Base-by-base conservation (phyloP, 2,797 vertebrate genomes). In the Pitangus sulphuratus region DNA sequence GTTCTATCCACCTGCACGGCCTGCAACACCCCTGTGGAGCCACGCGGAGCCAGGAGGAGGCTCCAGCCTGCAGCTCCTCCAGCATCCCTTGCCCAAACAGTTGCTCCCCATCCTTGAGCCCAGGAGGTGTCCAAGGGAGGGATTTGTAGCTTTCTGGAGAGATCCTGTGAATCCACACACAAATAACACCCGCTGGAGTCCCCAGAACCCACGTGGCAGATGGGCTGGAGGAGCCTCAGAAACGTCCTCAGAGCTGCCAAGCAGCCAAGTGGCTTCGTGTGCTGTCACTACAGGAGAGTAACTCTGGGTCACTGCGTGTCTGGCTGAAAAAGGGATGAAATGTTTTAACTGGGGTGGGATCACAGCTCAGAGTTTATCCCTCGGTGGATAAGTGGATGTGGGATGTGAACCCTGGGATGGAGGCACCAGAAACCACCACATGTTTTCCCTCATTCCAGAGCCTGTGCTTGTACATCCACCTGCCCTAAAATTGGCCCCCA, bases 361-460 rank as follows among this genome's bases (percentile, higher is more conserved):
- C 28, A 9, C 53, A 75, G 31, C 82, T 85, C 28, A 0, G 1
- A 1, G 9, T 12, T 84, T 45, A 24, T 15, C 44, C 28, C 53
- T 25, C 26, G 20, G 13, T 1, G 3, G 22, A 20, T 31, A 45
- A 89, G 77, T 0, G 1, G 37, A 42, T 33, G 58, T n/a, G n/a
- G 65, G n/a, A 30, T 20, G n/a, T 35, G 76, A 35, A 30, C 6
- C 7, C 42, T 0, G 2, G 11, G 30, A 19, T 64, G 68, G 33
- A 35, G 7, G 22, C 8, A 1, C 28, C 74, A 48, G 56, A 61
- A 93, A 25, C 31, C 40, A 25, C 8, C 25, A 0, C 37, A 0
- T 19, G 26, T 57, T 80, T 81, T 42, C 64, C 64, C 62, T 62
- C 69, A 2, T n/a, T 26, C 12, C 22, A 1, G 56, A 91, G 9